phyloP scores from a whole-genome alignment of 2,113 vertebrate genomes.

The Megaceryle torquata region DNA sequence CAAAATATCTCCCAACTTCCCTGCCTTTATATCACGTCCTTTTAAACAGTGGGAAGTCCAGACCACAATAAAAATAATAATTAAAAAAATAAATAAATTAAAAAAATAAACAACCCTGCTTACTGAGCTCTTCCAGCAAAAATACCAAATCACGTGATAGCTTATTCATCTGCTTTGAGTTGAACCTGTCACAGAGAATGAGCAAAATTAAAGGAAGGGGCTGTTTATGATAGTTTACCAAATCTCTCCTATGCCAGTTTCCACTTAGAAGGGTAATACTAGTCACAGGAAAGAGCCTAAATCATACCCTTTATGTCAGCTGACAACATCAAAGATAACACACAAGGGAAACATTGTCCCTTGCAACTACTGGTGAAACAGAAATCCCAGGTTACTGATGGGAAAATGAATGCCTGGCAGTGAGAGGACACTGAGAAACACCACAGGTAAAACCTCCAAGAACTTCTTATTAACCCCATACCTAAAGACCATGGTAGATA shows the following conservation, averaged over 20 bases:
- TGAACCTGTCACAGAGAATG: neutral
- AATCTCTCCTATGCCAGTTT: neutral
- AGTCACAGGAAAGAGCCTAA: neutral
- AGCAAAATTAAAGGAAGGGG: neutral
- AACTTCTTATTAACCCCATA: neutral
- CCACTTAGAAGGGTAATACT: neutral
- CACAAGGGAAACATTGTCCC: neutral
- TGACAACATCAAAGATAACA: neutral
- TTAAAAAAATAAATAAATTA: too few species aligned
- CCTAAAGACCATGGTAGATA: neutral
- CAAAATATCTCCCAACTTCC: neutral
- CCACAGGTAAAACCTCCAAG: neutral
- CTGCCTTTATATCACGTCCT: neutral
- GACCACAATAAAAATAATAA: neutral
- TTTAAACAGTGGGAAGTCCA: neutral
- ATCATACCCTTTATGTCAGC: neutral
- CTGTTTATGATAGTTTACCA: neutral
- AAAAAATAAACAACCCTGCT: neutral
- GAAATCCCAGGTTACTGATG: neutral
- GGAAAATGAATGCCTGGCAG: neutral
- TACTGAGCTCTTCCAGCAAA: neutral
- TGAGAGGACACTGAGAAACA: neutral
- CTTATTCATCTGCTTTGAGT: neutral
- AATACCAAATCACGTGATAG: rapidly evolving
- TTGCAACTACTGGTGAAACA: neutral